phyloP scores from a whole-genome alignment of 2,113 vertebrate genomes.

The Sorex araneus region DNA sequence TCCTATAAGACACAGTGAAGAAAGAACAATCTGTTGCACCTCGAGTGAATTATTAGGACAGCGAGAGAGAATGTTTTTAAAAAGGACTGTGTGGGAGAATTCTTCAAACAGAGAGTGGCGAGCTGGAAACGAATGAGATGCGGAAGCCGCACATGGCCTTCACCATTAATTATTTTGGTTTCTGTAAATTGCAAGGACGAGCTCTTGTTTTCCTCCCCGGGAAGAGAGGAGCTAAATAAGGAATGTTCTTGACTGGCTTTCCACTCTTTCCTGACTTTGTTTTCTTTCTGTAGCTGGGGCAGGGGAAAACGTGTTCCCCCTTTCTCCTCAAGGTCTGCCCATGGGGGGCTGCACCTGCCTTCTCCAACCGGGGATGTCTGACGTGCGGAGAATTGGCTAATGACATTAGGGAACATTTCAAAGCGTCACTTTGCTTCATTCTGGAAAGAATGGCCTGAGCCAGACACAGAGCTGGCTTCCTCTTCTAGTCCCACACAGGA shows the following conservation, averaged over 20 bases:
- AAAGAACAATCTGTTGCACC: background rate
- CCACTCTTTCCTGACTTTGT: background rate
- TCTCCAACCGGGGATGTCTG: background rate
- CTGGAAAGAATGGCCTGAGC: background rate
- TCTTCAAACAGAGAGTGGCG: background rate
- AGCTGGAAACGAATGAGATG: background rate
- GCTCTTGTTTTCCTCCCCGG: background rate
- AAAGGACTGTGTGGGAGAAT: constrained; percentile 1
- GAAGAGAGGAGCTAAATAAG: background rate
- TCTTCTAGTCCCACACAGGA: background rate
- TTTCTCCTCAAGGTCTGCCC: background rate
- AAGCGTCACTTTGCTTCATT: background rate
- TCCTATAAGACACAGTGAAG: background rate
- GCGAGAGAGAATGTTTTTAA: background rate
- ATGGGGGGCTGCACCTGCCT: rapidly evolving
- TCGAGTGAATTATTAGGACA: constrained; percentile 20
- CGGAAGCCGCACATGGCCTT: too few relatives aligned
- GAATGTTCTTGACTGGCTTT: background rate
- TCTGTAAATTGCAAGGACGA: background rate
- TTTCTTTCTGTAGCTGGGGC: background rate
- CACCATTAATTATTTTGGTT: constrained; percentile 34
- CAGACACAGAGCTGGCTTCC: background rate
- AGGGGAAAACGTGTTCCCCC: background rate
- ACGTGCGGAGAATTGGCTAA: background rate
- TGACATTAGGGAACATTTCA: background rate